These are phyloP conservation scores for Glossosoma conforme DNA, from an alignment of 1,140 invertebrate species.

Conservation along the genomic window DNA sequence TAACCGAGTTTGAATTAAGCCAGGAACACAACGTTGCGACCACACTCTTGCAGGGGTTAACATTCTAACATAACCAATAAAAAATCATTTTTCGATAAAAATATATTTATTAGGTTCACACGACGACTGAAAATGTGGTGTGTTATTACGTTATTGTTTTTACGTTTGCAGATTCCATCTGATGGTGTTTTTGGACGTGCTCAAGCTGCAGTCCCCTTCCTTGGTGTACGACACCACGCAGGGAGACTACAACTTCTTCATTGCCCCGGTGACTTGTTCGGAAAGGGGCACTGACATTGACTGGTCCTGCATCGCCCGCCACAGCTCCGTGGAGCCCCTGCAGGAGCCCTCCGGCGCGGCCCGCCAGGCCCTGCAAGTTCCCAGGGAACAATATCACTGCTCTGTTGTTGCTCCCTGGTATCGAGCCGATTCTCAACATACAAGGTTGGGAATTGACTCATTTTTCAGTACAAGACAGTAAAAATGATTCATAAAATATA, in stretches of 20 bases:
- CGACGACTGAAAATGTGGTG: too few species aligned
- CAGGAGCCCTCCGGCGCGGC: conserved; percentile 46
- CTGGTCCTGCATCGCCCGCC: conserved; percentile 54
- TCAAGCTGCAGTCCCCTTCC: conserved; percentile 73
- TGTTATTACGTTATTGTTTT: too few species aligned
- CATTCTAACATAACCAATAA: too few species aligned
- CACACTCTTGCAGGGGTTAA: too few species aligned
- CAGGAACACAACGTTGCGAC: too few species aligned
- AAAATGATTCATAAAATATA: background rate
- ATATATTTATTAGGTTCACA: too few species aligned
- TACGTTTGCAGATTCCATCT: conserved; percentile 55
- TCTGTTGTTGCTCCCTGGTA: conserved; percentile 86
- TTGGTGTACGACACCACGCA: conserved; percentile 61
- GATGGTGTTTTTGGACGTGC: conserved; percentile 60
- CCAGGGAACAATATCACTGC: conserved; percentile 57
- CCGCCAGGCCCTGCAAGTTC: conserved; percentile 54
- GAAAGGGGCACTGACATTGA: conserved; percentile 49
- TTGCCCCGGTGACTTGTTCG: conserved; percentile 61
- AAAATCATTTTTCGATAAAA: too few species aligned
- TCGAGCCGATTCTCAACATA: conserved; percentile 55
- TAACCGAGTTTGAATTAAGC: too few species aligned
- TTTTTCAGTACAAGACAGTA: background rate
- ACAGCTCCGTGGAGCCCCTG: conserved; percentile 35
- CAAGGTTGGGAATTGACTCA: conserved; percentile 38
- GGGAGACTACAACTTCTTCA: conserved; percentile 63